A percentile compares a stretch with the other conserved stretches of the same genome.
Evolutionary conservation across 2,797 vertebrate genomes (phyloP).

Genomic region (Halcyon chelicuti): DNA sequence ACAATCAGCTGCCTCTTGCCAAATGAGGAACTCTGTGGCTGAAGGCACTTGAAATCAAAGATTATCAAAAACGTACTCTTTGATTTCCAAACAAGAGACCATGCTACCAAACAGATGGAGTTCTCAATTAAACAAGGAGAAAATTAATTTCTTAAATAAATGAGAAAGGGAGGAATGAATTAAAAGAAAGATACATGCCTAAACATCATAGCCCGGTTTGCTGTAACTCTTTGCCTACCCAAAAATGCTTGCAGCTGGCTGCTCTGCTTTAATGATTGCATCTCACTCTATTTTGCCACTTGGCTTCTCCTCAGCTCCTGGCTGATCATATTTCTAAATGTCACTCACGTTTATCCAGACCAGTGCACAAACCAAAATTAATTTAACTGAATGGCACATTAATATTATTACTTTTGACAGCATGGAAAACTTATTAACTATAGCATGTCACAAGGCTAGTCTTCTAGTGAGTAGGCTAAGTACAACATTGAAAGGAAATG

Average conservation of each 20-base stretch:
- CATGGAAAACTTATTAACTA: slow-evolving; percentile 81
- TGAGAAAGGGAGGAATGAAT: neutral
- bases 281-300: slow-evolving; percentile 57
- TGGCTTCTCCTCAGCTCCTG: slow-evolving; percentile 68
- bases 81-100: slow-evolving; percentile 61
- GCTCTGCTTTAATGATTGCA: slow-evolving; percentile 48
- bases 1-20: slow-evolving; percentile 64
- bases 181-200: neutral
- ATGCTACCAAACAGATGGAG: slow-evolving; percentile 35
- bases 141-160: slow-evolving; percentile 25
- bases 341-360: slow-evolving; percentile 76
- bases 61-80: slow-evolving; percentile 41
- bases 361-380: slow-evolving; percentile 82
- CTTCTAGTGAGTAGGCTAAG: slow-evolving; percentile 49
- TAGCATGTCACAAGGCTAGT: slow-evolving; percentile 71
- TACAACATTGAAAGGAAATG: slow-evolving; percentile 60
- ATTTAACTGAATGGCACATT: slow-evolving; percentile 78
- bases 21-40: slow-evolving; percentile 38
- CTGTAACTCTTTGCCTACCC: neutral
- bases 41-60: slow-evolving; percentile 68
- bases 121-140: slow-evolving; percentile 40
- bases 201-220: neutral
- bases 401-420: slow-evolving; percentile 85
- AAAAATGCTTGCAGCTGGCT: slow-evolving; percentile 37
- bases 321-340: slow-evolving; percentile 77